Base-by-base conservation (phyloP, 2,113 vertebrate species). In the Astur gentilis region DNA sequence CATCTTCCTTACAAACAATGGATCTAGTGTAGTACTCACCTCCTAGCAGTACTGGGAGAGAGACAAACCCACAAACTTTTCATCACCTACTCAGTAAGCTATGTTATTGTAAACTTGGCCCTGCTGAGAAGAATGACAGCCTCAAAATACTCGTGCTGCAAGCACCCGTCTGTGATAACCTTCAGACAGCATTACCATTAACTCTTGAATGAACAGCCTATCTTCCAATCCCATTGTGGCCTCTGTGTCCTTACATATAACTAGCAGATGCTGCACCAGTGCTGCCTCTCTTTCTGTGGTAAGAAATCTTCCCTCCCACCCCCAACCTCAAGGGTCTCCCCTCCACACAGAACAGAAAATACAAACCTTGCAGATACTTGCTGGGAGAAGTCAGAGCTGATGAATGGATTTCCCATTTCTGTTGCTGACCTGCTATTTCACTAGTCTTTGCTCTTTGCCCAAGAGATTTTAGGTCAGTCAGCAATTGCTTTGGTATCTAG, bases 241-340 rank as follows among this genome's bases (percentile, higher is more conserved):
- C 21, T 57, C n/a, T 66, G 29, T 61, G 58, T 45, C 76, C 38
- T 81, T 54, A 60, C 9, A 71, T 9, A 70, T 2, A 87, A 44
- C 3, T 27, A 93, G 40, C 18, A 79, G n/a, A 62, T 4, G 6
- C 45, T 62, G 45, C 69, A 87, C 50, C 25, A 36, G 9, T 54
- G 76, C 42, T 79, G 13, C 13, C 36, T 66, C 22, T 66, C 17
- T 55, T 71, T 49, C 45, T 49, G 32, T 7, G 7, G 10, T 13
- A 44, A 26, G 34, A 57, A 77, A 57, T 47, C 36, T 66, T 86
- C 9, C 10, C 9, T 61, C 42, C 7, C 54, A 38, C 10, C 3
- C 1, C 7, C 36, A 55, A 0, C 18, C 14, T 57, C 13, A 0
- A 10, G 4, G 38, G 8, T 26, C 29, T 69, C 49, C 27, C 15